phyloP scores from a whole-genome alignment of 2,113 vertebrate genomes.

The Zonotrichia leucophrys region DNA sequence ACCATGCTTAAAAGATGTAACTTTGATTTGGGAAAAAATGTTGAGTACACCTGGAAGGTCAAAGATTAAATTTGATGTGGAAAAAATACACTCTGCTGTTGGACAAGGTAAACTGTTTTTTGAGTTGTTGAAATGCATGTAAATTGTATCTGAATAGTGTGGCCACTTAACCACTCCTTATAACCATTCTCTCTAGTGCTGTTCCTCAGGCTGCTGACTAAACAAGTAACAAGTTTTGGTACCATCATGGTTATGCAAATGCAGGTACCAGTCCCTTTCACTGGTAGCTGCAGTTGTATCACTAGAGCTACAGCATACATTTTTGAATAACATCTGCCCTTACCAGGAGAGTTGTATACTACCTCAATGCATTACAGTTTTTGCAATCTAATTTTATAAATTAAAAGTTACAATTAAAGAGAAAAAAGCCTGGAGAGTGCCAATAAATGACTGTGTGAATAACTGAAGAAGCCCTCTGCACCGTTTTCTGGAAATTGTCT shows the following conservation, averaged over 20 bases:
- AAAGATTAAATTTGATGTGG: conserved; percentile 88
- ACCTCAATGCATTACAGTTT: background rate
- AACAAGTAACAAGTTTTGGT: background rate
- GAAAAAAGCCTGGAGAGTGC: background rate
- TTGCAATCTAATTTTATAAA: background rate
- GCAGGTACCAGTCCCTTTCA: background rate
- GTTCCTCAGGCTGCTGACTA: background rate
- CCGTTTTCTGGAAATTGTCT: background rate
- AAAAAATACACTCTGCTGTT: conserved; percentile 88
- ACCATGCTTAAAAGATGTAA: conserved; percentile 93
- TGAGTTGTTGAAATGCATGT: background rate
- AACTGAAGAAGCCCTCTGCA: background rate
- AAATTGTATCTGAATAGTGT: background rate
- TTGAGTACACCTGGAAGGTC: conserved; percentile 84
- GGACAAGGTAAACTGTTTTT: conserved; percentile 81
- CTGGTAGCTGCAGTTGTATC: background rate
- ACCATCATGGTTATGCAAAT: rapidly evolving
- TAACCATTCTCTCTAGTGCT: background rate
- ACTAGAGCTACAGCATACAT: background rate
- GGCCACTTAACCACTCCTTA: background rate
- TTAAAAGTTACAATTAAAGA: background rate
- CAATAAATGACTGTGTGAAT: background rate
- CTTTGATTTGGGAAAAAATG: conserved; percentile 95
- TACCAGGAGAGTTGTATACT: background rate
- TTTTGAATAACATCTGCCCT: background rate